Evolutionary conservation across 2,888 invertebrate species (phyloP).

Genomic region (Iphiclides podalirius): DNA sequence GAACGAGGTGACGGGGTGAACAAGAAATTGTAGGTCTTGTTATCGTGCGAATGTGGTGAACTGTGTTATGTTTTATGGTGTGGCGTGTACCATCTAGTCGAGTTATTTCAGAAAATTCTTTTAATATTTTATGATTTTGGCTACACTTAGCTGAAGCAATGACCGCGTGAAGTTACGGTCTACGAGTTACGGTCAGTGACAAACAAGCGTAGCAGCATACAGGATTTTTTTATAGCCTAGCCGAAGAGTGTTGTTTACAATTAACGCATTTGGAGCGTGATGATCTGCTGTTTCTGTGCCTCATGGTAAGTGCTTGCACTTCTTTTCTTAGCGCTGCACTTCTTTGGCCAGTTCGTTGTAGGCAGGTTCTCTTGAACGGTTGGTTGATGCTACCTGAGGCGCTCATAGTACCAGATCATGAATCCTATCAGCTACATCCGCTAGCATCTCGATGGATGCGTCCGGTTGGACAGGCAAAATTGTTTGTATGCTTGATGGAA

Average conservation of each 20-base stretch:
- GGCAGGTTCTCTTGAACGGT: not conserved
- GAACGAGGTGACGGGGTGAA: not conserved
- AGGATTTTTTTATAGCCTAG: not conserved
- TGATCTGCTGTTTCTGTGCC: conserved; percentile 12
- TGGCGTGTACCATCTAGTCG: conserved; percentile 20
- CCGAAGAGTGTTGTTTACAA: too few relatives aligned
- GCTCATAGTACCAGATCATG: conserved; percentile 21
- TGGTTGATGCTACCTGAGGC: conserved; percentile 15
- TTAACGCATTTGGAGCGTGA: too few relatives aligned
- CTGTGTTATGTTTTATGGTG: conserved; percentile 25
- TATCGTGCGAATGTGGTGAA: conserved; percentile 28
- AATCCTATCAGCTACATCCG: conserved; percentile 27
- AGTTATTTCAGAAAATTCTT: conserved; percentile 6
- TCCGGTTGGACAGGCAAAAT: conserved; percentile 24
- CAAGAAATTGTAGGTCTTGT: conserved; percentile 24
- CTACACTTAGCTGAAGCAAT: conserved; percentile 35
- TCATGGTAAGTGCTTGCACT: conserved; percentile 5
- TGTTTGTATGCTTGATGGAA: conserved; percentile 15
- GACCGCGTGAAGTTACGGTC: conserved; percentile 28
- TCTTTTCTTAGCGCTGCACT: conserved; percentile 18
- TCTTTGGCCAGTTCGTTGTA: not conserved
- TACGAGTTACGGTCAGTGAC: conserved; percentile 28
- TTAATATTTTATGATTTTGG: conserved; percentile 31
- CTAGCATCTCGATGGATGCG: conserved; percentile 16
- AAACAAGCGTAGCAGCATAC: conserved; percentile 27